A percentile compares a stretch with the other conserved stretches of the same genome.
These are phyloP conservation scores for Himalopsyche tibetana DNA, from an alignment of 2,888 invertebrate genomes.

Conservation along the genomic window DNA sequence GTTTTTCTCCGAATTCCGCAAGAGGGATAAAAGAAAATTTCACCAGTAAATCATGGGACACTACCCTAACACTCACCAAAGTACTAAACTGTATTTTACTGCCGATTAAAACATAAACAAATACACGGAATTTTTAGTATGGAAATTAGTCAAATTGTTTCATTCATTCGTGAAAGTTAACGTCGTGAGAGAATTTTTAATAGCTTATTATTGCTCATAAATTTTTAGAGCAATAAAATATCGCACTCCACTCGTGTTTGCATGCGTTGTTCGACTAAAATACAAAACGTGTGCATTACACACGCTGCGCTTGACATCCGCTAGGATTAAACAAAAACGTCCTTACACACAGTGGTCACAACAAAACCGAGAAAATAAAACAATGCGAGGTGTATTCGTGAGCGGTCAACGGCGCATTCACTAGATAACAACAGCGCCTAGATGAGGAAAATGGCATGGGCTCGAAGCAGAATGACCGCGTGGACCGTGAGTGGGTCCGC, in stretches of 20 bases:
- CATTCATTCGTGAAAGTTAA: background rate
- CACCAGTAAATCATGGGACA: conserved; percentile 30
- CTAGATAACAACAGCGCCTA: background rate
- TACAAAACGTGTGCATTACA: too few relatives aligned
- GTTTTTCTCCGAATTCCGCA: background rate
- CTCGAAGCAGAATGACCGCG: background rate
- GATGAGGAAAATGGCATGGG: background rate
- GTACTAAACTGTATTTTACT: conserved; percentile 7
- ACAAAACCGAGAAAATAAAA: background rate
- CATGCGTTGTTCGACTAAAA: background rate
- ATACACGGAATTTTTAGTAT: background rate
- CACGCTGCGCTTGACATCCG: too few relatives aligned
- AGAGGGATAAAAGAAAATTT: conserved; percentile 15
- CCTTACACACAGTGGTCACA: conserved; percentile 3
- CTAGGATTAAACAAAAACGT: background rate
- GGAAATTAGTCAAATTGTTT: background rate
- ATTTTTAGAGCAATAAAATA: background rate
- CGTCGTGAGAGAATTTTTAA: background rate
- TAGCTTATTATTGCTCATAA: conserved; percentile 16
- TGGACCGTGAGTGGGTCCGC: conserved; percentile 26
- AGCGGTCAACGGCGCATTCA: background rate
- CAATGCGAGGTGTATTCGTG: background rate
- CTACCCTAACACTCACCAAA: background rate
- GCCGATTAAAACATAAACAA: conserved; percentile 16
- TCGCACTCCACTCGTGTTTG: conserved; percentile 15